Conservation (phyloP, 2,113 vertebrate genomes). For the Motacilla tschutschensis region DNA sequence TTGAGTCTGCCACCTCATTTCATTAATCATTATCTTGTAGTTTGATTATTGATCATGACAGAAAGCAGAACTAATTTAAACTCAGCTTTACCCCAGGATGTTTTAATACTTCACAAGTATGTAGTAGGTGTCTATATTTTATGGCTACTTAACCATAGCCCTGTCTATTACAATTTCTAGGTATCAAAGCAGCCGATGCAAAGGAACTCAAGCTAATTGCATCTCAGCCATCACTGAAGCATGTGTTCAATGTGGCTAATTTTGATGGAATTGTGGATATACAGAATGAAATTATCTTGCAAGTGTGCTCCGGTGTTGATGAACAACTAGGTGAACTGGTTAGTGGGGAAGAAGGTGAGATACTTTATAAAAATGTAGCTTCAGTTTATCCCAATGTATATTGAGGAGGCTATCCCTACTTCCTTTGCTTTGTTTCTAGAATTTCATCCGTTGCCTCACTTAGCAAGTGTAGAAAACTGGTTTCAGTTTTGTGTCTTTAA, state of each 20-base stretch:
- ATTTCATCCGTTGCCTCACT: neutral
- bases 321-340: constrained; percentile 84
- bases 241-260: constrained; percentile 82
- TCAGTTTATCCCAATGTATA: neutral
- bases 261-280: constrained; percentile 84
- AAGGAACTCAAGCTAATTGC: constrained; percentile 88
- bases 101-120: neutral
- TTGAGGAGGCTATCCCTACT: neutral
- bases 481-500: neutral
- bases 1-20: neutral
- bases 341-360: constrained; percentile 92
- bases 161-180: constrained; percentile 66
- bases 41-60: neutral
- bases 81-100: neutral
- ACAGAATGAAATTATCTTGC: constrained; percentile 84
- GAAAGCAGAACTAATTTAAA: neutral
- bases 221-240: constrained; percentile 82
- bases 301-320: constrained; percentile 87
- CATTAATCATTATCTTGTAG: neutral
- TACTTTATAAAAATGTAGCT: neutral
- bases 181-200: constrained; percentile 87
- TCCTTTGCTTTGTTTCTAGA: neutral
- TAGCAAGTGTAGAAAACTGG: neutral
- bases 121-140: neutral
- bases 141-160: neutral